A percentile compares a stretch with the other conserved stretches of the same genome.
These are phyloP conservation scores for Microcebus jonahi DNA, from an alignment of 2,113 vertebrate genomes.

Conservation along the genomic window DNA sequence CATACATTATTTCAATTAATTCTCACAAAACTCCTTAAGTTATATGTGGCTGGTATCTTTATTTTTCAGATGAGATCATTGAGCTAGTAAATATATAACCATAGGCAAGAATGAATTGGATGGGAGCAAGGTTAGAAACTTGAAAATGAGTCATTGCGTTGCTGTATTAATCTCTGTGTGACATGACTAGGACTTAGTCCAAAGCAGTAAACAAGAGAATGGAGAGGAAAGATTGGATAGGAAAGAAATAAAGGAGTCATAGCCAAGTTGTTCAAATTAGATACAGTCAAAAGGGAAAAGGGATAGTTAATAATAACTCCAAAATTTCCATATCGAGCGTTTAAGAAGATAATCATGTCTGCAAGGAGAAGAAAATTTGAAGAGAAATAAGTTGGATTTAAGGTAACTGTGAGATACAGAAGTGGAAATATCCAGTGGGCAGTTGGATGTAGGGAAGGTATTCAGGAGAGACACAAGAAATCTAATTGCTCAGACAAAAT, in stretches of 20 bases:
- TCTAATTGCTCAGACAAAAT: not conserved
- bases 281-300: not conserved
- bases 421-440: not conserved
- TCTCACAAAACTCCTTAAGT: not conserved
- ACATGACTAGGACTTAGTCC: not conserved
- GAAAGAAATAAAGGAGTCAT: not conserved
- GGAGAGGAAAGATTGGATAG: not conserved
- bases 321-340: not conserved
- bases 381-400: not conserved
- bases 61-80: not conserved
- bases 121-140: not conserved
- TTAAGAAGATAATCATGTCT: not conserved
- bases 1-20: not conserved
- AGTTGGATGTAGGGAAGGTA: not conserved
- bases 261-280: not conserved
- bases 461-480: not conserved
- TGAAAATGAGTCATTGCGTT: not conserved
- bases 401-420: not conserved
- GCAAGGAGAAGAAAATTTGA: not conserved
- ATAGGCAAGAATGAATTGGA: not conserved
- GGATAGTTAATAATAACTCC: not conserved
- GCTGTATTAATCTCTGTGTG: not conserved
- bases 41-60: not conserved
- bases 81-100: not conserved
- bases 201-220: not conserved